These are phyloP conservation scores for Hippocampus abdominalis DNA, from an alignment of 2,113 vertebrate genomes.

Conservation along the genomic window DNA sequence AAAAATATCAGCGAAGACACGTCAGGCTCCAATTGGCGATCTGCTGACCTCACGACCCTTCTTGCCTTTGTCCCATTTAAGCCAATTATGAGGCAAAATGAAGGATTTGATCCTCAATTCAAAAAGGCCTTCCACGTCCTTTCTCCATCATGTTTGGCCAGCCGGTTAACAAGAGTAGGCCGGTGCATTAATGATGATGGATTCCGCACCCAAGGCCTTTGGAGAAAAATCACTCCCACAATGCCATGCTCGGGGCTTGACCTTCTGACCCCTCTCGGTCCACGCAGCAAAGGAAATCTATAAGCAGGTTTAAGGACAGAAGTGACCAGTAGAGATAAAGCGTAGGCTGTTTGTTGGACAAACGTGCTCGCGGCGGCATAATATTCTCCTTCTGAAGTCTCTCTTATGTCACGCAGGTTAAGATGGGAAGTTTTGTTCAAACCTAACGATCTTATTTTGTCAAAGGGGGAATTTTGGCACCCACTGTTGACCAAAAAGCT, in stretches of 20 bases:
- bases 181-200: conserved; percentile 96
- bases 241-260: conserved; percentile 84
- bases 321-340: conserved; percentile 62
- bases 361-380: conserved; percentile 71
- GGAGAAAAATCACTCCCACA: conserved; percentile 90
- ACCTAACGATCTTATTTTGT: conserved; percentile 63
- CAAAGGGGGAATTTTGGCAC: conserved; percentile 58
- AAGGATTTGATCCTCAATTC: conserved; percentile 88
- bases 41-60: conserved; percentile 77
- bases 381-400: conserved; percentile 59
- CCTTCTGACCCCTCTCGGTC: conserved; percentile 89
- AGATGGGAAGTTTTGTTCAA: conserved; percentile 67
- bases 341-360: conserved; percentile 74
- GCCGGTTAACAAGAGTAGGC: conserved; percentile 80
- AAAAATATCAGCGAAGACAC: conserved; percentile 65
- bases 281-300: conserved; percentile 87
- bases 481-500: too few relatives aligned
- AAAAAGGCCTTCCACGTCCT: conserved; percentile 78
- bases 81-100: conserved; percentile 91
- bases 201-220: conserved; percentile 83
- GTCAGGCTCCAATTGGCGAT: conserved; percentile 75
- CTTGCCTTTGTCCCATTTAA: conserved; percentile 79
- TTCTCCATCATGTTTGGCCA: conserved; percentile 80
- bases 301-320: conserved; percentile 84
- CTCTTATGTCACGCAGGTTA: conserved; percentile 49